Percentiles rank a stretch among this genome's conserved stretches.
Conservation (phyloP, 1,140 invertebrate species). For the Eciton burchellii region DNA sequence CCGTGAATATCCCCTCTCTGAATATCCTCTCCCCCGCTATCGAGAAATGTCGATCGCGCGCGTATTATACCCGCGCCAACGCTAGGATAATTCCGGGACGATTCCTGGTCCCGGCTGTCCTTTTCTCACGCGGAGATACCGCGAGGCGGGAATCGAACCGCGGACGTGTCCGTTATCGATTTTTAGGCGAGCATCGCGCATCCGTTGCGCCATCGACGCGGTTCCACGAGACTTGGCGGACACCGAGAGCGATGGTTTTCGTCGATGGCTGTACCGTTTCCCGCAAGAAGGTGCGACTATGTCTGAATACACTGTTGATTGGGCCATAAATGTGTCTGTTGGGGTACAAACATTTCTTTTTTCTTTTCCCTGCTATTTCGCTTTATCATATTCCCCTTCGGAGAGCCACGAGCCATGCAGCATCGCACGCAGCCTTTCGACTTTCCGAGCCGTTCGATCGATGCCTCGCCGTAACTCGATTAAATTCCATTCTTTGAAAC, state of each 20-base stretch:
- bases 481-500: conserved; percentile 77
- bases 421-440: conserved; percentile 73
- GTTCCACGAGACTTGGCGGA: too few relatives aligned
- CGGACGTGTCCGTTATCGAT: not conserved
- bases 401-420: conserved; percentile 65
- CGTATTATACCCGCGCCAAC: not conserved
- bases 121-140: not conserved
- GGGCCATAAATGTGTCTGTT: conserved; percentile 85
- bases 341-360: conserved; percentile 74
- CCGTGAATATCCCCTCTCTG: not conserved
- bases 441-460: conserved; percentile 80
- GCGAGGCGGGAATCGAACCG: not conserved
- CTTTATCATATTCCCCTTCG: conserved; percentile 68
- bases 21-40: not conserved
- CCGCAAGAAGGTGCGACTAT: conserved; percentile 82
- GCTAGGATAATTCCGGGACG: conserved; percentile 8
- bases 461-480: conserved; percentile 80
- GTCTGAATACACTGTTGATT: conserved; percentile 85
- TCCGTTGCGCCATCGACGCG: too few relatives aligned
- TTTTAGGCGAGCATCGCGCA: not conserved
- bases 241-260: conserved; percentile 65
- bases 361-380: conserved; percentile 68
- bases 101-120: not conserved
- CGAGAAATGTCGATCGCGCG: conserved; percentile 15
- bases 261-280: conserved; percentile 71